Evolutionary conservation across 2,888 invertebrate genomes (phyloP).

Genomic region (Drosophila lacicola): DNA sequence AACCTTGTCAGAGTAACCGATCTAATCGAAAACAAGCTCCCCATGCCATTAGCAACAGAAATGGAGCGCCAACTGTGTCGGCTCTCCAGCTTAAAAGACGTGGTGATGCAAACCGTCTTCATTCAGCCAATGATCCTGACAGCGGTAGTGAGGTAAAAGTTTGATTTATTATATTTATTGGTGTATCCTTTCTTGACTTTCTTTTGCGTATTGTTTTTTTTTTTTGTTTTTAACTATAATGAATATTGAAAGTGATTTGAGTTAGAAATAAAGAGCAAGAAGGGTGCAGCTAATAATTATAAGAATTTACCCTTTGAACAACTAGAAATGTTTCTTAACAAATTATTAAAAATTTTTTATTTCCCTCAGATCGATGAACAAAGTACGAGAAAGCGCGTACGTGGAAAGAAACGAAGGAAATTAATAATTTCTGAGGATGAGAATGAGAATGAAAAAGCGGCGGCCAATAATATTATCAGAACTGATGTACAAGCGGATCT

Average conservation of each 20-base stretch:
- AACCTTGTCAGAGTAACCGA: constrained; percentile 50
- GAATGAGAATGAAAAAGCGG: constrained; percentile 14
- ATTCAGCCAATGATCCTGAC: constrained; percentile 47
- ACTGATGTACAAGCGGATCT: constrained; percentile 35
- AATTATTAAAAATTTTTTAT: neutral
- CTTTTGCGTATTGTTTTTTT: too few species aligned
- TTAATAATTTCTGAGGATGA: constrained; percentile 65
- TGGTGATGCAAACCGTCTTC: constrained; percentile 33
- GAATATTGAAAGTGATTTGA: too few species aligned
- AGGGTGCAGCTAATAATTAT: too few species aligned
- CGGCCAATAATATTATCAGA: constrained; percentile 7
- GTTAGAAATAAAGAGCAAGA: too few species aligned
- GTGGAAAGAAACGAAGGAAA: constrained; percentile 56
- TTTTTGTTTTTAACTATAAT: too few species aligned
- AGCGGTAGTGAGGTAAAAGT: constrained; percentile 83
- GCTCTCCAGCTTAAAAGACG: constrained; percentile 54
- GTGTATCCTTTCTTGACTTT: neutral
- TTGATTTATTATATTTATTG: constrained; percentile 4
- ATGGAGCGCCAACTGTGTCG: constrained; percentile 53
- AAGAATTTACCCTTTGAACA: neutral
- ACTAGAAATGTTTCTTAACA: neutral
- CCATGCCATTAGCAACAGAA: constrained; percentile 30
- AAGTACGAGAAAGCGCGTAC: constrained; percentile 27
- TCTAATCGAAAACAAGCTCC: constrained; percentile 13
- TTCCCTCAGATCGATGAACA: constrained; percentile 59